A percentile compares a stretch with the other conserved stretches of the same genome.
phyloP scores from a whole-genome alignment of 2,888 invertebrate genomes.

The Tromatobia lineatoria region DNA sequence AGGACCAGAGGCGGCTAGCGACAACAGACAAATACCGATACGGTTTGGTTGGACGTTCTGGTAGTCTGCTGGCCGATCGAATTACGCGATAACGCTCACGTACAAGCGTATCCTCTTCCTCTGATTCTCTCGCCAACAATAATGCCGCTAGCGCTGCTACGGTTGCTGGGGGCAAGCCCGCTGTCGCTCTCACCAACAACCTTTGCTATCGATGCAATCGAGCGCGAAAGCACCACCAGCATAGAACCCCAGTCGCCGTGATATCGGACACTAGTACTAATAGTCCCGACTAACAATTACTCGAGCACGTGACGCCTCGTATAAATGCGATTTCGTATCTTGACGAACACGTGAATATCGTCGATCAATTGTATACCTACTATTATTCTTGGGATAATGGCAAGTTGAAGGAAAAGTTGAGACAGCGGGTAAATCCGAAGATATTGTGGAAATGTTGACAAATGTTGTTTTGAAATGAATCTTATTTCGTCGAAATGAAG shows the following conservation, averaged over 20 bases:
- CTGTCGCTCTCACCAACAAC: conserved; percentile 38
- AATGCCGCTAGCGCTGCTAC: background rate
- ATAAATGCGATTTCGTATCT: conserved; percentile 44
- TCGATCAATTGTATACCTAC: background rate
- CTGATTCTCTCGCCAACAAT: conserved; percentile 17
- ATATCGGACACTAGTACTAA: conserved; percentile 32
- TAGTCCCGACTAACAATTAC: conserved; percentile 53
- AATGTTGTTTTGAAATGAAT: too few relatives aligned
- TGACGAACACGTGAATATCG: background rate
- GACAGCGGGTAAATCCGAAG: too few relatives aligned
- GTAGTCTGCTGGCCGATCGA: conserved; percentile 55
- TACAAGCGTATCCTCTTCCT: conserved; percentile 28
- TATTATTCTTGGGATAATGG: background rate
- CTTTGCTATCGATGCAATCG: conserved; percentile 45
- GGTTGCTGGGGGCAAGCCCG: conserved; percentile 9
- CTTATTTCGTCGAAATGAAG: too few relatives aligned
- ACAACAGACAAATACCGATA: conserved; percentile 44
- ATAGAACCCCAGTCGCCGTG: background rate
- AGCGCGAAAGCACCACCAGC: conserved; percentile 9
- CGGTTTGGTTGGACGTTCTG: conserved; percentile 12
- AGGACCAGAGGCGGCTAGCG: conserved; percentile 2
- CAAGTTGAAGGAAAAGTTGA: conserved; percentile 15
- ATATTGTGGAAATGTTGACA: too few relatives aligned
- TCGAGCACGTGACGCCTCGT: conserved; percentile 43
- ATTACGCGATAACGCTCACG: conserved; percentile 55